phyloP scores from a whole-genome alignment of 2,797 vertebrate species.

The Eupleurogrammus muticus region DNA sequence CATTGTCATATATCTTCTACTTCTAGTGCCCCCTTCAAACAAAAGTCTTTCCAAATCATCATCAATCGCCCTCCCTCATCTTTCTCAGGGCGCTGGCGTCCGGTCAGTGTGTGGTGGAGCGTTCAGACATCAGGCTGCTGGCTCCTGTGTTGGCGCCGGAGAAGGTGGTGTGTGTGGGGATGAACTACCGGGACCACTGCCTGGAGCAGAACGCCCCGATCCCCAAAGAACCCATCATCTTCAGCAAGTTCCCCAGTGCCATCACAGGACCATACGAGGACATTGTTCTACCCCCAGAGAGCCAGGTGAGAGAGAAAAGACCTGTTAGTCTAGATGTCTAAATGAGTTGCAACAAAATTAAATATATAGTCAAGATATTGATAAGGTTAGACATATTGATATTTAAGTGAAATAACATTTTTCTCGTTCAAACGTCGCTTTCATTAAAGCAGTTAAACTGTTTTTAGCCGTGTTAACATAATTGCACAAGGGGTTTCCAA shows the following conservation, averaged over 20 bases:
- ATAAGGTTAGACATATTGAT: no score
- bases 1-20: no score
- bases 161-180: conserved; percentile 94
- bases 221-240: conserved; percentile 93
- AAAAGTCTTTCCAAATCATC: no score
- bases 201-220: conserved; percentile 88
- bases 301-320: conserved; percentile 73
- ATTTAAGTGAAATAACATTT: no score
- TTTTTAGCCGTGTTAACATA: no score
- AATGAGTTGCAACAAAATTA: no score
- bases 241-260: conserved; percentile 94
- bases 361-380: no score
- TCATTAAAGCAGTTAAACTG: no score
- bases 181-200: conserved; percentile 96
- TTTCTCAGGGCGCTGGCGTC: conserved; percentile 84
- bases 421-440: no score
- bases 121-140: conserved; percentile 79
- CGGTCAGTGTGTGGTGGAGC: conserved; percentile 77
- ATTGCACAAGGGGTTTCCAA: no score
- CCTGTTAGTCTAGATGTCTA: no score
- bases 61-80: conserved; percentile 13
- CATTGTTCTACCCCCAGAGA: conserved; percentile 86
- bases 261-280: conserved; percentile 90
- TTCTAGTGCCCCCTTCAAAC: no score
- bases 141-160: conserved; percentile 88